phyloP scores from a whole-genome alignment of 1,140 invertebrate species.

The Orchestia grillus region DNA sequence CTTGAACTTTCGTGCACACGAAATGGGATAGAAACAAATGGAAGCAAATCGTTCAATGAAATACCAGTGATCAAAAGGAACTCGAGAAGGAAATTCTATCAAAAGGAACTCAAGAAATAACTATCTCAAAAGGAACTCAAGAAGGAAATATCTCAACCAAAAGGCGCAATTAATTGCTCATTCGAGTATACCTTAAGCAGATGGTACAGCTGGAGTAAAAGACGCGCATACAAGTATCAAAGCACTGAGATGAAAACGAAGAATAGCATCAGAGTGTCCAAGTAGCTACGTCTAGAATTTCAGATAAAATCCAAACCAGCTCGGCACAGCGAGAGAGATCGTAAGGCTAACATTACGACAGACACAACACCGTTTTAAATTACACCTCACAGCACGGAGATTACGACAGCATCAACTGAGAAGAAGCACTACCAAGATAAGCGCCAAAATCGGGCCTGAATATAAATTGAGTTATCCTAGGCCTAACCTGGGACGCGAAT shows the following conservation, averaged over 20 bases:
- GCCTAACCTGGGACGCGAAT: constrained; percentile 2
- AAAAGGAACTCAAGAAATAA: too few relatives aligned
- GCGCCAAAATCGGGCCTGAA: constrained; percentile 1
- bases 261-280: neutral
- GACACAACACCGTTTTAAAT: constrained; percentile 6
- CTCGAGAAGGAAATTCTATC: neutral
- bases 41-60: neutral
- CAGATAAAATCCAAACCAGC: neutral
- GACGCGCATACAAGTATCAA: neutral
- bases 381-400: neutral
- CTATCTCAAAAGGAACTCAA: neutral
- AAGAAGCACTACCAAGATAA: constrained; percentile 30
- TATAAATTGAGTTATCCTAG: constrained; percentile 52
- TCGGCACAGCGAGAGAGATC: neutral
- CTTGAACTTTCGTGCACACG: neutral
- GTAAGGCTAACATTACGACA: neutral
- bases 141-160: neutral
- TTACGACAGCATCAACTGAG: constrained; percentile 13
- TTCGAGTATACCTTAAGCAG: too few relatives aligned
- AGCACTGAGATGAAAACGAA: neutral
- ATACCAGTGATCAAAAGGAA: neutral
- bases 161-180: too few relatives aligned
- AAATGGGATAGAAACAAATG: neutral
- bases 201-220: neutral
- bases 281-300: neutral